Evolutionary conservation across 2,113 vertebrate species (phyloP).

Genomic region (Anseranas semipalmata): DNA sequence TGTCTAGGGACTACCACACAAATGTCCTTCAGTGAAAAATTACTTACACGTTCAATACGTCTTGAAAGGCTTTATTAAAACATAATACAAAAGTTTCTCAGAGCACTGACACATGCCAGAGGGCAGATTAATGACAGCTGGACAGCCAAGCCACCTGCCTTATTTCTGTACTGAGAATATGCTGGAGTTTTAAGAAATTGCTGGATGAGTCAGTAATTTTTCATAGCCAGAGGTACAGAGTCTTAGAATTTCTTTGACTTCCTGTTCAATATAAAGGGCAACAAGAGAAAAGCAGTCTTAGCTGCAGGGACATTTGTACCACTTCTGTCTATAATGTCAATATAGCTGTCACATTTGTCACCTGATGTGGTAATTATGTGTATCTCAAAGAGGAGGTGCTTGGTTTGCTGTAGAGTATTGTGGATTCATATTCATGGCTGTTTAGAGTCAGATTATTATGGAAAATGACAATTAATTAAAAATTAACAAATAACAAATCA

Average conservation of each 20-base stretch:
- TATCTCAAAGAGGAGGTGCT: not conserved
- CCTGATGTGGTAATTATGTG: not conserved
- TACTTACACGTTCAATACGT: not conserved
- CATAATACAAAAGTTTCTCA: not conserved
- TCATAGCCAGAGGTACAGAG: not conserved
- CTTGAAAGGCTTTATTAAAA: slow-evolving; percentile 40
- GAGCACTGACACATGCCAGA: slow-evolving; percentile 20
- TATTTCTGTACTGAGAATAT: slow-evolving; percentile 17
- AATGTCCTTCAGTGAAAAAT: slow-evolving; percentile 19
- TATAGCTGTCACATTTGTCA: not conserved
- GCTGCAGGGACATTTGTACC: not conserved
- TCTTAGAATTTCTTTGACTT: not conserved
- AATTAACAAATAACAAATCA: not conserved
- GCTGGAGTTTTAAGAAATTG: not conserved
- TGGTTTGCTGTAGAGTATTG: not conserved
- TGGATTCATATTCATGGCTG: not conserved
- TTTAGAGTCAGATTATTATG: not conserved
- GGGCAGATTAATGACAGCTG: slow-evolving; percentile 32
- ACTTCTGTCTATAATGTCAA: not conserved
- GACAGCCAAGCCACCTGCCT: not conserved
- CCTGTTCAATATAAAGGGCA: not conserved
- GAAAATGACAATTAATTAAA: not conserved
- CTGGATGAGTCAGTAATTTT: slow-evolving; percentile 25
- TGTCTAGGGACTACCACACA: not conserved
- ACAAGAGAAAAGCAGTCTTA: not conserved